These are phyloP conservation scores for Heliconius ismenius DNA, from an alignment of 2,888 invertebrate genomes.

Conservation along the genomic window DNA sequence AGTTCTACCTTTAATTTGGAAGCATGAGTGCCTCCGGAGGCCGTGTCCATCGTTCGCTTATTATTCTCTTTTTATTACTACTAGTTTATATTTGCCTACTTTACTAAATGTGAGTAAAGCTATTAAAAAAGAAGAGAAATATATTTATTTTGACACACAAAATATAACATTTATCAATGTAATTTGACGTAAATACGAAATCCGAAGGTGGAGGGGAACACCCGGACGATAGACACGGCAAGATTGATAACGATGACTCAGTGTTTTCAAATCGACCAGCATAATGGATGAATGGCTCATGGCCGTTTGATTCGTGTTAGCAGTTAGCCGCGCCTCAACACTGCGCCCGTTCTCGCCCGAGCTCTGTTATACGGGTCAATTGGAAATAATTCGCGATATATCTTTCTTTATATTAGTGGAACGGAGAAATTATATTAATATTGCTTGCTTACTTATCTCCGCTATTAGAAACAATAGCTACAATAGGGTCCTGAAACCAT, in stretches of 20 bases:
- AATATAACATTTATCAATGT: not conserved
- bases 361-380: conserved; percentile 8
- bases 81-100: not conserved
- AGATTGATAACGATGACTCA: conserved; percentile 46
- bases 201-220: conserved; percentile 35
- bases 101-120: not conserved
- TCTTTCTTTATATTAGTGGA: not conserved
- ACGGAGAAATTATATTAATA: not conserved
- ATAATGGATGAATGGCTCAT: conserved; percentile 41
- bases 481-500: too few species aligned
- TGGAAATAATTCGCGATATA: not conserved
- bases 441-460: not conserved
- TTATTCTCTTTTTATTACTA: not conserved
- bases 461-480: too few species aligned
- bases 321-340: conserved; percentile 35
- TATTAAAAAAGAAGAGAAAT: not conserved
- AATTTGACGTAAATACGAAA: not conserved
- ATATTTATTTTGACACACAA: not conserved
- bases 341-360: not conserved
- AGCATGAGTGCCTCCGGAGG: not conserved
- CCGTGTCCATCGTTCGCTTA: not conserved
- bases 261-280: conserved; percentile 43
- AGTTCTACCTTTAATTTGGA: too few species aligned
- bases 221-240: conserved; percentile 33
- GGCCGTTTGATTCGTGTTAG: conserved; percentile 38